These are phyloP conservation scores for Gorilla gorilla DNA, from an alignment of 2,113 vertebrate genomes.

Conservation along the genomic window DNA sequence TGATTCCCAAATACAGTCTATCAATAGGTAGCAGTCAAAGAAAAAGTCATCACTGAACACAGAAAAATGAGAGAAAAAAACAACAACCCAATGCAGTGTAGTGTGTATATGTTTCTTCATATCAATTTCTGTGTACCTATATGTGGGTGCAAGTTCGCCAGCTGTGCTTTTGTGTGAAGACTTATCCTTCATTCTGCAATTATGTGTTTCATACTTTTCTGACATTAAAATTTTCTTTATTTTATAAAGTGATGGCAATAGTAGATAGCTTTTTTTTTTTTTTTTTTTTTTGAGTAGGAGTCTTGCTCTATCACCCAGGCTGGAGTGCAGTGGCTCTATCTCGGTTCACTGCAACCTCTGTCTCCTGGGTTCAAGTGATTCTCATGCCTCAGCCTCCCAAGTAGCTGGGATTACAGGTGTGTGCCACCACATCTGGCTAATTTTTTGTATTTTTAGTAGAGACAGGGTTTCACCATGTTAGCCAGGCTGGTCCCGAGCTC, in stretches of 20 bases:
- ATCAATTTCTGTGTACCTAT: neutral
- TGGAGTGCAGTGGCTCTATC: no score
- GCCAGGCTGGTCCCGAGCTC: no score
- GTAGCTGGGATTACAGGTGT: no score
- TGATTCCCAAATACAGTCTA: neutral
- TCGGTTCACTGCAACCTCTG: no score
- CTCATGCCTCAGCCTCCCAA: no score
- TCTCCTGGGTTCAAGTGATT: no score
- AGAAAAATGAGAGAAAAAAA: neutral
- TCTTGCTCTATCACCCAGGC: no score
- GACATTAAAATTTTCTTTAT: neutral
- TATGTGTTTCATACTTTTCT: neutral
- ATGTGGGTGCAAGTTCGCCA: neutral
- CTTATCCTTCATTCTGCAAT: neutral
- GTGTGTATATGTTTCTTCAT: neutral
- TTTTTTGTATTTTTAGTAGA: no score
- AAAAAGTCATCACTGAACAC: neutral
- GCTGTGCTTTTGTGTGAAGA: neutral
- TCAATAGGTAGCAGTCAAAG: neutral
- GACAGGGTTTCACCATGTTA: no score
- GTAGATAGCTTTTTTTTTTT: neutral
- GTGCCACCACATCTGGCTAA: no score
- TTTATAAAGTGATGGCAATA: conserved; percentile 1
- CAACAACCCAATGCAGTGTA: neutral
- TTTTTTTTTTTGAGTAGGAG: neutral